Conservation (phyloP, 2,113 vertebrate species). For the Hymenochirus boettgeri region DNA sequence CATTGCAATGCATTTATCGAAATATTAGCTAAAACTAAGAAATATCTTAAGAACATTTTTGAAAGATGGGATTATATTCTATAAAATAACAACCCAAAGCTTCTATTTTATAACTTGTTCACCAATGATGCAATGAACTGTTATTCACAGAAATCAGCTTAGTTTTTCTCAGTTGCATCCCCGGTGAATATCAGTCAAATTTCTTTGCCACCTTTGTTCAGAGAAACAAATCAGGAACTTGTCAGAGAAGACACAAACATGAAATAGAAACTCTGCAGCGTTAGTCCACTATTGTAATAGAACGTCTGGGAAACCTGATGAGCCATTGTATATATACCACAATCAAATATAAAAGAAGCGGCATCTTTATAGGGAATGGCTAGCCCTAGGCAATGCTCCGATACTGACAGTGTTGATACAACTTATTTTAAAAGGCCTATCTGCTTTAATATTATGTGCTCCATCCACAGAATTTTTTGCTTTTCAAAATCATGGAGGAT, state of each 20-base stretch:
- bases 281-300: constrained; percentile 36
- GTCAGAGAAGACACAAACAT: constrained; percentile 40
- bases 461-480: constrained; percentile 21
- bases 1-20: no score
- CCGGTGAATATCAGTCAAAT: constrained; percentile 39
- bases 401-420: constrained; percentile 25
- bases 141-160: constrained; percentile 20
- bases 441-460: constrained; percentile 18
- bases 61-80: no score
- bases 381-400: constrained; percentile 27
- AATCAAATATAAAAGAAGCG: constrained; percentile 33
- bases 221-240: constrained; percentile 38
- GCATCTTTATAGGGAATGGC: constrained; percentile 36
- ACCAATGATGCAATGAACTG: no score
- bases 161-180: constrained; percentile 36
- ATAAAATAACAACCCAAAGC: no score
- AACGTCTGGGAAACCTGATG: constrained; percentile 35
- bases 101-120: no score
- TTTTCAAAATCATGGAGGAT: constrained; percentile 26
- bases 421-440: constrained; percentile 25
- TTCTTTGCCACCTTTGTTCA: constrained; percentile 33
- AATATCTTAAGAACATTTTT: no score
- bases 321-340: constrained; percentile 29
- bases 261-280: constrained; percentile 29
- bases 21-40: no score